Evolutionary conservation across 2,113 vertebrate genomes (phyloP).

Genomic region (Carassius carassius): DNA sequence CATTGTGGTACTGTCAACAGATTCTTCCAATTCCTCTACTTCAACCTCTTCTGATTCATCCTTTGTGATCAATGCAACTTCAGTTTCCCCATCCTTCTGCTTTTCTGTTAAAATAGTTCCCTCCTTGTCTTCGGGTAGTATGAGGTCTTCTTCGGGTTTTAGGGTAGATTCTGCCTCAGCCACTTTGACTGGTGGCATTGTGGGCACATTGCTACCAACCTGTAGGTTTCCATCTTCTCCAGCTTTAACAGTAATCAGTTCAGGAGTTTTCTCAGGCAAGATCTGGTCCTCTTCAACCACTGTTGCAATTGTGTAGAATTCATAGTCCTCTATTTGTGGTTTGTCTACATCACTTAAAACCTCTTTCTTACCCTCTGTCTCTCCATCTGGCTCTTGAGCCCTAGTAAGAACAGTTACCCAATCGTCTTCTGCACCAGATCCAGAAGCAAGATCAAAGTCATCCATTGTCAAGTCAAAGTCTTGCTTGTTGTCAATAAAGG

Average conservation of each 20-base stretch:
- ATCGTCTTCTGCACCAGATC: slow-evolving; percentile 52
- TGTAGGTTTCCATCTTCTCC: slow-evolving; percentile 24
- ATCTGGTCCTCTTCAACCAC: slow-evolving; percentile 53
- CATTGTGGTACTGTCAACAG: slow-evolving; percentile 1
- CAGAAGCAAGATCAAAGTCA: slow-evolving; percentile 62
- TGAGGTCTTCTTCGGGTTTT: not conserved
- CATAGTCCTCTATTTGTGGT: slow-evolving; percentile 50
- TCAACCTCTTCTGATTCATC: slow-evolving; percentile 43
- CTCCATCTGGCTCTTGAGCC: slow-evolving; percentile 17
- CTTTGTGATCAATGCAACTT: slow-evolving; percentile 16
- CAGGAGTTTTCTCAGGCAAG: slow-evolving; percentile 24
- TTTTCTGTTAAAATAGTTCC: slow-evolving; percentile 7
- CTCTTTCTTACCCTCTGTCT: slow-evolving; percentile 1
- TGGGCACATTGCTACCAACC: not conserved
- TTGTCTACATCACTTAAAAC: slow-evolving; percentile 29
- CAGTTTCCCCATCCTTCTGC: slow-evolving; percentile 3
- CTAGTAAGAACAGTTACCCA: not conserved
- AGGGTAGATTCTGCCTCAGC: not conserved
- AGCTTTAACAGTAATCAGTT: slow-evolving; percentile 34
- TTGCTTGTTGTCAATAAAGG: not conserved
- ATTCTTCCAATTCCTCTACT: slow-evolving; percentile 28
- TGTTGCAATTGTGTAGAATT: slow-evolving; percentile 47
- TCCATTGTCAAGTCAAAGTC: slow-evolving; percentile 31
- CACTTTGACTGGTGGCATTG: not conserved
- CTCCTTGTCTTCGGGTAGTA: not conserved